Percentiles rank a stretch among this genome's conserved stretches.
Conservation (phyloP, 2,113 vertebrate genomes). For the Hyaena hyaena region DNA sequence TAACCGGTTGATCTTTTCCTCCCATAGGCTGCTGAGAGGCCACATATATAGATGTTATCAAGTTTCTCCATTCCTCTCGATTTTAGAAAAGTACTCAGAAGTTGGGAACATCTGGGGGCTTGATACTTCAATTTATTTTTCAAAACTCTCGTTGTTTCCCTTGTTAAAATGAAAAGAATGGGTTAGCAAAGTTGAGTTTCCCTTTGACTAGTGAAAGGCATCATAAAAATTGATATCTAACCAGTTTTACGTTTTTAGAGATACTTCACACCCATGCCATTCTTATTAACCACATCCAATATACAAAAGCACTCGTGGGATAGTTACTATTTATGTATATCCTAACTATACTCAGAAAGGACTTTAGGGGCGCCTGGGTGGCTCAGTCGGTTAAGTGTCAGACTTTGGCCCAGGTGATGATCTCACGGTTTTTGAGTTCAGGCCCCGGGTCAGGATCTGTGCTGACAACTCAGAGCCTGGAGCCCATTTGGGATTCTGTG, state of each 20-base stretch:
- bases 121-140: slow-evolving; percentile 31
- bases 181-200: neutral
- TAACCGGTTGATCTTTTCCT: neutral
- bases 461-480: too few relatives aligned
- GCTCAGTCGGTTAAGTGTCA: too few relatives aligned
- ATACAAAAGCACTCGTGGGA: neutral
- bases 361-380: neutral
- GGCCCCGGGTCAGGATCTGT: too few relatives aligned
- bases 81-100: neutral
- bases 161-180: slow-evolving; percentile 45
- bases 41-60: neutral
- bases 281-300: slow-evolving; percentile 4
- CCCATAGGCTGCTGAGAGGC: neutral
- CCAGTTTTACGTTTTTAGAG: neutral
- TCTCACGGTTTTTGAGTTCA: too few relatives aligned
- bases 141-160: neutral
- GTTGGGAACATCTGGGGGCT: neutral
- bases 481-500: too few relatives aligned
- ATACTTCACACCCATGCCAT: neutral
- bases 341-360: neutral
- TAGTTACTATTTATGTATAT: slow-evolving; percentile 38
- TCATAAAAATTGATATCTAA: neutral
- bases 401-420: too few relatives aligned
- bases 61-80: neutral
- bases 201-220: slow-evolving; percentile 18